Evolutionary conservation across 2,888 invertebrate genomes (phyloP).

Genomic region (Xestia ashworthii): DNA sequence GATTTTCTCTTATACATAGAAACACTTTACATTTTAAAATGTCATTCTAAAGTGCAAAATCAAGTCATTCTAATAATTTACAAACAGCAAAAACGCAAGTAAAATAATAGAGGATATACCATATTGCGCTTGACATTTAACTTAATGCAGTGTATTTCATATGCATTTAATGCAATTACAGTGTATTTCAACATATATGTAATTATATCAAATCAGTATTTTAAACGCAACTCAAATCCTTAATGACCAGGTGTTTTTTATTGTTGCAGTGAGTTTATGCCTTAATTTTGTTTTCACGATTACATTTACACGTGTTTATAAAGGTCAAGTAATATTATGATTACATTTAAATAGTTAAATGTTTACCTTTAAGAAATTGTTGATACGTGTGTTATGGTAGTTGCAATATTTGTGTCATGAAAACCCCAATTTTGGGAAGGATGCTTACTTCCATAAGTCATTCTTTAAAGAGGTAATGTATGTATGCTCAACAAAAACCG

Average conservation of each 20-base stretch:
- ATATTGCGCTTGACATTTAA: constrained; percentile 78
- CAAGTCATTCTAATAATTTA: not conserved
- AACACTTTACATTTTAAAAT: not conserved
- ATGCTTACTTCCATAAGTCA: not conserved
- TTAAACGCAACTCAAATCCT: constrained; percentile 5
- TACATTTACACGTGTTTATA: not conserved
- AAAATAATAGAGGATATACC: constrained; percentile 42
- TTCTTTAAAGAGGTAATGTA: not conserved
- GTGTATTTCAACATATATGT: constrained; percentile 26
- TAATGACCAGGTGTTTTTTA: constrained; percentile 23
- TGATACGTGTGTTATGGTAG: not conserved
- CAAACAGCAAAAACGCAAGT: not conserved
- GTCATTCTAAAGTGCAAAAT: not conserved
- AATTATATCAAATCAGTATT: constrained; percentile 31
- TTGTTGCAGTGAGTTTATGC: constrained; percentile 20
- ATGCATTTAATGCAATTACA: constrained; percentile 54
- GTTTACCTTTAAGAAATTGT: not conserved
- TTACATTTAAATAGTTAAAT: not conserved
- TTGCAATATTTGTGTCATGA: not conserved
- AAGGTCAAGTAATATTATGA: not conserved
- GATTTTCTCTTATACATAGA: not conserved
- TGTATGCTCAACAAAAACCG: not conserved
- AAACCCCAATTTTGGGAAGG: not conserved
- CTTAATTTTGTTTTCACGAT: constrained; percentile 26
- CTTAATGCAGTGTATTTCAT: constrained; percentile 48